A percentile compares a stretch with the other conserved stretches of the same genome.
Conservation (phyloP, 2,888 invertebrate genomes). For the Cremastinae sp. region DNA sequence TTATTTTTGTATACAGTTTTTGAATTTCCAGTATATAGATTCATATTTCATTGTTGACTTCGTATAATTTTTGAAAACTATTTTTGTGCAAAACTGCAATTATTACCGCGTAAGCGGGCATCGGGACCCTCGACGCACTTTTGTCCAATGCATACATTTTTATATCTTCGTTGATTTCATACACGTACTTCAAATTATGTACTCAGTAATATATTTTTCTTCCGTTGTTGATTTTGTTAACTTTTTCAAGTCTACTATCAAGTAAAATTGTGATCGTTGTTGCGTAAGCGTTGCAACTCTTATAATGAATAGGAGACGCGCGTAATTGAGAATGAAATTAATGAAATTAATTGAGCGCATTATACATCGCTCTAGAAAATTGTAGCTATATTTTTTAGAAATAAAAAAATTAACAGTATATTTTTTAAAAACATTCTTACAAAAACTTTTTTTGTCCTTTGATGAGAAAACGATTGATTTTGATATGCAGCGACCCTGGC, state of each 20-base stretch:
- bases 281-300: slow-evolving; percentile 23
- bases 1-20: slow-evolving; percentile 23
- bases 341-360: slow-evolving; percentile 19
- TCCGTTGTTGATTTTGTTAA: too few relatives aligned
- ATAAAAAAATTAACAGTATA: slow-evolving; percentile 43
- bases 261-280: neutral
- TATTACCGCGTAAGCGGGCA: too few relatives aligned
- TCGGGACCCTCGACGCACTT: too few relatives aligned
- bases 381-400: slow-evolving; percentile 40
- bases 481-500: neutral
- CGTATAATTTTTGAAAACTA: neutral
- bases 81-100: too few relatives aligned
- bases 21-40: neutral
- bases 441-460: neutral
- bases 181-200: too few relatives aligned
- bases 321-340: neutral
- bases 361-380: slow-evolving; percentile 39
- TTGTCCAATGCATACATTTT: too few relatives aligned
- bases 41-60: neutral
- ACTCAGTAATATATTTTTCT: too few relatives aligned
- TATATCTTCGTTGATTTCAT: too few relatives aligned
- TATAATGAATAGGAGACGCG: slow-evolving; percentile 36
- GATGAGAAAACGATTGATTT: slow-evolving; percentile 1
- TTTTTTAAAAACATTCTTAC: neutral
- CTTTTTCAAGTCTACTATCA: too few relatives aligned